Base-by-base conservation (phyloP, 2,888 invertebrate species). In the Nomada hirtipes region DNA sequence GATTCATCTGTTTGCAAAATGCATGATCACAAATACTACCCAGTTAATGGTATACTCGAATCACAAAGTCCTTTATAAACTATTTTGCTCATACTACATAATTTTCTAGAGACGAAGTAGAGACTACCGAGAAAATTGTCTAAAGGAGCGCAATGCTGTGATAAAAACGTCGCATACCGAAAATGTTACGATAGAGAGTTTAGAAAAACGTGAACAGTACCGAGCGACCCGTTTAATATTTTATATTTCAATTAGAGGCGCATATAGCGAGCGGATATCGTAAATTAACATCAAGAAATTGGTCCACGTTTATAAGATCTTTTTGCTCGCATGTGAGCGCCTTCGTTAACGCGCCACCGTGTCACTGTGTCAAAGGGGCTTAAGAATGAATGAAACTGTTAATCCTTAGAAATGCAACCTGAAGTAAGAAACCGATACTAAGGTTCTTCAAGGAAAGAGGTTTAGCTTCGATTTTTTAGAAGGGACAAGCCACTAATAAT, bases 241-340 rank as follows among this genome's bases (percentile, higher is more conserved):
- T n/a, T 36, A 20, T 36, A 36, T 67, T 67, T 67, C 53, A 67
- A 67, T 67, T 67, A 67, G 20, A 53, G 36, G 20, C 53, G 53
- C 67, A 20, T 36, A 53, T 36, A 36, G 36, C 36, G 13, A 36
- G 15, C 36, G 55, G 23, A 68, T 57, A 68, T 68, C 55, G 55
- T 44, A 23, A 68, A 57, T 55, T 55, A 18, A 55, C 2, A 29
- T 20, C 29, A 18, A 68, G 55, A 57, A 55, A 68, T 44, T 68
- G 23, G 42, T 23, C 2, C 20, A 2, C 7, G 23, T 55, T 67
- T 55, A 20, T 67, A 1, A 26, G 42, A 44, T 55, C 26, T 42
- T 42, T 42, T 4, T 47, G 4, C 29, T 29, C n/a, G 29, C 52
- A 20, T 7, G 60, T 20, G 44, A 63, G n/a, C 26, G 13, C n/a